Conservation (phyloP, 2,797 vertebrate genomes). For the Gymnoscopelus braueri region DNA sequence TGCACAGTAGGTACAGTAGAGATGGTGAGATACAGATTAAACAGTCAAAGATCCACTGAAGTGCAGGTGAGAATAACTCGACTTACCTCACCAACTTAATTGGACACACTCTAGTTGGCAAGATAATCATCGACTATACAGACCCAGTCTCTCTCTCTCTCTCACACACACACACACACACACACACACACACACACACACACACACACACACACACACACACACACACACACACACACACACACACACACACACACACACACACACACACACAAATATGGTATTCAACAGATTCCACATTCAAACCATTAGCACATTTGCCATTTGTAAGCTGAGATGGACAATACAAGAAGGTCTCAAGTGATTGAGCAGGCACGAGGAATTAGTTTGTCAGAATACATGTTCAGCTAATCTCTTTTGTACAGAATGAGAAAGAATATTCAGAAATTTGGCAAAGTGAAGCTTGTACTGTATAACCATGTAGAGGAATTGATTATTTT, state of each 20-base stretch:
- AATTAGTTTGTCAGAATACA: conserved; percentile 62
- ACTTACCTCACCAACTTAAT: background rate
- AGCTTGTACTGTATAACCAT: conserved; percentile 38
- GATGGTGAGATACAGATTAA: conserved; percentile 3
- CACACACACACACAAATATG: conserved; percentile 29
- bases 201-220: conserved; percentile 5
- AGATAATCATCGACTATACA: conserved; percentile 28
- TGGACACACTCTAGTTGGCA: conserved; percentile 20
- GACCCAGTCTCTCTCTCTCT: background rate
- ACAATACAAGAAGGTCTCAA: conserved; percentile 50
- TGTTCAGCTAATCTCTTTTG: conserved; percentile 56
- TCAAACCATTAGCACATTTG: conserved; percentile 50
- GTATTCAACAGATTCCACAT: conserved; percentile 49
- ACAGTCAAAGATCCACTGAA: conserved; percentile 1
- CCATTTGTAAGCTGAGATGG: conserved; percentile 55
- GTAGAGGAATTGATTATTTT: conserved; percentile 54
- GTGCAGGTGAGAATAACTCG: background rate
- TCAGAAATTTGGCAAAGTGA: conserved; percentile 63
- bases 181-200: background rate
- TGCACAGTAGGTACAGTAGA: background rate
- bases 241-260: background rate
- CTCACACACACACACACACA: conserved; percentile 13
- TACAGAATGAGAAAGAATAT: conserved; percentile 45
- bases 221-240: conserved; percentile 13
- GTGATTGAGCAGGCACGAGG: conserved; percentile 40